A percentile compares a stretch with the other conserved stretches of the same genome.
Evolutionary conservation across 2,888 invertebrate genomes (phyloP).

Genomic region (Bugula neritina): DNA sequence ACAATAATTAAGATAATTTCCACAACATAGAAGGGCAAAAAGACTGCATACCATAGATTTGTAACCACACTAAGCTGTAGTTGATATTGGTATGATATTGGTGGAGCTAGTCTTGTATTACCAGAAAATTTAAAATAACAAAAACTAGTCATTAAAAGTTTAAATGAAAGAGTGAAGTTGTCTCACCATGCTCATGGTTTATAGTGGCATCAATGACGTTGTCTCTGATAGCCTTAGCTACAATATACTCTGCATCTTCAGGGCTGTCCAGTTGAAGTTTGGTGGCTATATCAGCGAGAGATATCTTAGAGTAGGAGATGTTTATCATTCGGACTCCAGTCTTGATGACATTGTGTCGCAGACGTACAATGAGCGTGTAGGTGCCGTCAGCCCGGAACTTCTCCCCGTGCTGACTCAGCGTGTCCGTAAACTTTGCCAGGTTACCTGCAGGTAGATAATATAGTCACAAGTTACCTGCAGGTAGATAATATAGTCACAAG

Average conservation of each 20-base stretch:
- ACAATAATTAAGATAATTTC: too few relatives aligned
- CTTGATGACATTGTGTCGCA: constrained; percentile 97
- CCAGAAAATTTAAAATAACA: too few relatives aligned
- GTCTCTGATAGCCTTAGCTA: constrained; percentile 88
- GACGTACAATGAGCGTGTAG: constrained; percentile 85
- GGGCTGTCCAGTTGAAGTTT: constrained; percentile 89
- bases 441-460: constrained; percentile 67
- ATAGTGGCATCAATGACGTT: constrained; percentile 96
- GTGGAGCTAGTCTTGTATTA: too few relatives aligned
- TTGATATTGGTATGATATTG: too few relatives aligned
- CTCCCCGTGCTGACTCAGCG: constrained; percentile 79
- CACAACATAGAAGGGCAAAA: too few relatives aligned
- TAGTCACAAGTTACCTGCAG: too few relatives aligned
- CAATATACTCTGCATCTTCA: constrained; percentile 98
- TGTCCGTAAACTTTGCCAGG: constrained; percentile 85
- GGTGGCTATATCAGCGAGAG: constrained; percentile 85
- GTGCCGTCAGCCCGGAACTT: constrained; percentile 92
- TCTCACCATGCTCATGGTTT: constrained; percentile 76
- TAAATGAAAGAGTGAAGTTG: too few relatives aligned
- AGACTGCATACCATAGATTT: too few relatives aligned
- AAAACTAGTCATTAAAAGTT: too few relatives aligned
- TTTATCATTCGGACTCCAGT: constrained; percentile 95
- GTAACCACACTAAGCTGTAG: too few relatives aligned
- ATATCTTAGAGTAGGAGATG: constrained; percentile 89
- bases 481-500: too few relatives aligned